A percentile compares a stretch with the other conserved stretches of the same genome.
Evolutionary conservation across 2,797 vertebrate species (phyloP).

Genomic region (Esox masquinongy): DNA sequence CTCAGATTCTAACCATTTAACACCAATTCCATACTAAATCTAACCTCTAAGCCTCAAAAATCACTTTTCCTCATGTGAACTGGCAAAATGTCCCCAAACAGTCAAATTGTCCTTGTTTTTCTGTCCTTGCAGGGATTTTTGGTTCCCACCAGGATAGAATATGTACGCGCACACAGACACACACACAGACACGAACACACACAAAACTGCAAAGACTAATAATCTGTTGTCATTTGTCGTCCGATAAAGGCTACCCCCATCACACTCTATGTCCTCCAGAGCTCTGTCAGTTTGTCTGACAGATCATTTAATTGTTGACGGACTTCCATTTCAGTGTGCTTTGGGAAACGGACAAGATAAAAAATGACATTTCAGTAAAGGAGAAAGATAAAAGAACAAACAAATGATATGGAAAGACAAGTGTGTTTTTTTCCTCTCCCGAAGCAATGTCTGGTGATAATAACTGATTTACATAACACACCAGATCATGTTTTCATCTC

Average conservation of each 20-base stretch:
- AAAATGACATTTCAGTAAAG: constrained; percentile 13
- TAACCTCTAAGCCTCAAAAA: too few relatives aligned
- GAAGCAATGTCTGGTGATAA: neutral
- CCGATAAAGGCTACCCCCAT: constrained; percentile 48
- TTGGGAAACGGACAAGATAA: neutral
- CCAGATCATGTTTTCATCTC: neutral
- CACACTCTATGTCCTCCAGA: constrained; percentile 44
- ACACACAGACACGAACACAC: neutral
- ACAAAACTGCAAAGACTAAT: constrained; percentile 28
- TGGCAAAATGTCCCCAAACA: too few relatives aligned
- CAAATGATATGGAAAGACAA: neutral
- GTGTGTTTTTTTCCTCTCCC: neutral
- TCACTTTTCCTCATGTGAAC: too few relatives aligned
- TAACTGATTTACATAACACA: neutral
- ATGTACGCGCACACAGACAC: too few relatives aligned
- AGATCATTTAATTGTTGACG: constrained; percentile 40
- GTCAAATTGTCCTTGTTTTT: too few relatives aligned
- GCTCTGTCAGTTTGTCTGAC: constrained; percentile 39
- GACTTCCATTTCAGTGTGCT: neutral
- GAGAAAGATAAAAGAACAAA: neutral
- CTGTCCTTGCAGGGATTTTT: too few relatives aligned
- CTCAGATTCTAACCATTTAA: too few relatives aligned
- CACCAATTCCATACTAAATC: too few relatives aligned
- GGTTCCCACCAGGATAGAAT: too few relatives aligned
- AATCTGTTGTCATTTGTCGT: constrained; percentile 44